phyloP scores from a whole-genome alignment of 2,113 vertebrate species.

The Naja naja region DNA sequence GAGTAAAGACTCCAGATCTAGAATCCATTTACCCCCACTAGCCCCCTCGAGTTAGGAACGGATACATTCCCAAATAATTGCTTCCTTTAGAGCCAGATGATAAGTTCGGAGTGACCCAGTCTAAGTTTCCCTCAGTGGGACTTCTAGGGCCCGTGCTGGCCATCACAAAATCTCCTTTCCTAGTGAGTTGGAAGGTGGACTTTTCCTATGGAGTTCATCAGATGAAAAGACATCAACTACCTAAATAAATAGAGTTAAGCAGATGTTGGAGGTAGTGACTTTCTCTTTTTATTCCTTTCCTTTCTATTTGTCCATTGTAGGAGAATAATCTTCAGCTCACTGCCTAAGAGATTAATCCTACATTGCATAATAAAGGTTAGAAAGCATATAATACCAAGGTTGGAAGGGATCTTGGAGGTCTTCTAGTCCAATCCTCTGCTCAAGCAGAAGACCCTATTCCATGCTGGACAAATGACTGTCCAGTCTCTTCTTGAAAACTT shows the following conservation, averaged over 20 bases:
- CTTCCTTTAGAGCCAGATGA: not conserved
- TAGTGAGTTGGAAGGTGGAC: not conserved
- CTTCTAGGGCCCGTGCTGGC: not conserved
- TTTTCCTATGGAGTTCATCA: not conserved
- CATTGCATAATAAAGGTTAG: not conserved
- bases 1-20: not conserved
- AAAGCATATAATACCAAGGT: too few relatives aligned
- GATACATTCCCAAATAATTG: not conserved
- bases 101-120: not conserved
- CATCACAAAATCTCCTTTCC: not conserved
- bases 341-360: not conserved
- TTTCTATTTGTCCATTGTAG: not conserved
- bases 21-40: not conserved
- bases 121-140: not conserved
- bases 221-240: not conserved
- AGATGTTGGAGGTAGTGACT: not conserved
- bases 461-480: not conserved
- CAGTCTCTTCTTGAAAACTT: not conserved
- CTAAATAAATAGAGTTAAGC: not conserved
- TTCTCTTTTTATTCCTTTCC: not conserved
- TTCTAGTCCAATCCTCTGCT: not conserved
- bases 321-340: not conserved
- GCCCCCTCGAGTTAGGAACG: not conserved
- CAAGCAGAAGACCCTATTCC: not conserved
- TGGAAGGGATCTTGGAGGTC: not conserved